Evolutionary conservation across 2,888 invertebrate species (phyloP).

Genomic region (Tetheella fluctuosa): DNA sequence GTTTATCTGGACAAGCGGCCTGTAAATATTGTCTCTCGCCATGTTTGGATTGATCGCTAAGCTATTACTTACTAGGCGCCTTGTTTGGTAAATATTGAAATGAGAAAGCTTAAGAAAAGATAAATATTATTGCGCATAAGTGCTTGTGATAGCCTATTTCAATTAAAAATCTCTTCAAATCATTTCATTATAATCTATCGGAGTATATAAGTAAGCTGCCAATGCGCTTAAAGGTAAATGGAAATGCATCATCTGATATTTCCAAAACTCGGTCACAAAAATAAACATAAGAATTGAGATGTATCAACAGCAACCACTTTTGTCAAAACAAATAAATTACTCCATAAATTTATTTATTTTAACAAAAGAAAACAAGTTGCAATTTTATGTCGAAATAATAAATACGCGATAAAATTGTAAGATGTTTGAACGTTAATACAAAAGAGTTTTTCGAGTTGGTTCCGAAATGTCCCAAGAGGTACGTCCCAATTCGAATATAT

Average conservation of each 20-base stretch:
- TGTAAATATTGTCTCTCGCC: not conserved
- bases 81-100: constrained; percentile 4
- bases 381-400: not conserved
- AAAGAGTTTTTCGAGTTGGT: not conserved
- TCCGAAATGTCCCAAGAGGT: not conserved
- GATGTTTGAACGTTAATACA: not conserved
- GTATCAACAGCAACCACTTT: no score
- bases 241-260: no score
- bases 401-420: not conserved
- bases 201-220: no score
- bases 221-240: no score
- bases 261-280: no score
- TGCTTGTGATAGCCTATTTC: no score
- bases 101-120: not conserved
- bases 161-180: no score
- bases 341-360: no score
- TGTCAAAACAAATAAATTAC: no score
- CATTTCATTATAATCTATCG: no score
- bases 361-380: no score
- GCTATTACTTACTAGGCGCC: not conserved
- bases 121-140: not conserved
- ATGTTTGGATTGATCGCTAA: not conserved
- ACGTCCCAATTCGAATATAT: not conserved
- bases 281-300: no score
- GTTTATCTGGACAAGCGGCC: not conserved